Conservation (phyloP, 2,113 vertebrate species). For the Ammospiza nelsoni region DNA sequence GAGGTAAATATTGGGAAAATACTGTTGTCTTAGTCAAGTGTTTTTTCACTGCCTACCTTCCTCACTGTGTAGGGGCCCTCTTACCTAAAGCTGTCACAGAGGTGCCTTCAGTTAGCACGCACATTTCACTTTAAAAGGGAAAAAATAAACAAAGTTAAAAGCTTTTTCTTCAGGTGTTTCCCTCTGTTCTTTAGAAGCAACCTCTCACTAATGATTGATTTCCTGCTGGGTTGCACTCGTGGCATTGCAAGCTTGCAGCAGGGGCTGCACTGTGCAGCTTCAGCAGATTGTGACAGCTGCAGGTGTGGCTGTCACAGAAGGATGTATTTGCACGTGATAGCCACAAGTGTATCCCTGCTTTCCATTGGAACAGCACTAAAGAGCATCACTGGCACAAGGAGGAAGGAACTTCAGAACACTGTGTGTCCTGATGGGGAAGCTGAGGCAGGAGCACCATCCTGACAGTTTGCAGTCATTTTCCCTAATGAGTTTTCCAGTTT, state of each 20-base stretch:
- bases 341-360: background rate
- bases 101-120: background rate
- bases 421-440: background rate
- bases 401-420: background rate
- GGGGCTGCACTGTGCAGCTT: background rate
- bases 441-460: background rate
- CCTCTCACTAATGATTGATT: background rate
- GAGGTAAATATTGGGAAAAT: background rate
- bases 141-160: background rate
- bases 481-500: background rate
- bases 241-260: background rate
- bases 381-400: background rate
- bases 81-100: background rate
- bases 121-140: background rate
- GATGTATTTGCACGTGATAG: background rate
- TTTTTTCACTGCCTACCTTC: background rate
- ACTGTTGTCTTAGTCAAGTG: background rate
- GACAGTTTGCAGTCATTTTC: background rate
- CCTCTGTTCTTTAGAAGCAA: background rate
- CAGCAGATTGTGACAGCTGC: background rate
- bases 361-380: background rate
- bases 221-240: background rate
- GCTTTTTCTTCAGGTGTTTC: background rate
- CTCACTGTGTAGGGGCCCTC: background rate
- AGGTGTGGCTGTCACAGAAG: background rate